phyloP scores from a whole-genome alignment of 1,140 invertebrate species.

The Xylocopa sonorina region DNA sequence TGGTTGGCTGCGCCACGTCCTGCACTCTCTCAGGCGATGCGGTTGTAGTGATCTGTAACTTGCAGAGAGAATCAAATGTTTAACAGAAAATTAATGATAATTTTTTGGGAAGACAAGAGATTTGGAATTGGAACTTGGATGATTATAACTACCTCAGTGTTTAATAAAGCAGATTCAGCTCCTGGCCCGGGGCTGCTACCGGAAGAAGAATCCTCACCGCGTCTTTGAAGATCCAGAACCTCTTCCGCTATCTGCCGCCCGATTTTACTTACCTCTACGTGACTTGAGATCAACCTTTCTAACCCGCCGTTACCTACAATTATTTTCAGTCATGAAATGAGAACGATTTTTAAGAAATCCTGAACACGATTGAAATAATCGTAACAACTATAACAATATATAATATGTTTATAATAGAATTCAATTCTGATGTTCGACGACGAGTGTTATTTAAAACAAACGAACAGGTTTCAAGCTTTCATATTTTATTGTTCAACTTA shows the following conservation, averaged over 20 bases:
- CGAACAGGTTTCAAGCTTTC: background rate
- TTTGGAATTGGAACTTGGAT: background rate
- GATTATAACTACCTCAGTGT: slow-evolving; percentile 70
- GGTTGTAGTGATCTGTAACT: slow-evolving; percentile 62
- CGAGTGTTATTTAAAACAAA: too few relatives aligned
- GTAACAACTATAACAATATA: background rate
- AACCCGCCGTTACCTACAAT: slow-evolving; percentile 83
- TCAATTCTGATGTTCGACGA: too few relatives aligned
- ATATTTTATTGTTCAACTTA: slow-evolving; percentile 1
- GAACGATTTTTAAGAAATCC: background rate
- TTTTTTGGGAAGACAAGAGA: background rate
- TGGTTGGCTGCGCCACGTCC: slow-evolving; percentile 65
- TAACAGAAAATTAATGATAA: background rate
- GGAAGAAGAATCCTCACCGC: slow-evolving; percentile 81
- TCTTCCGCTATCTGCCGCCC: slow-evolving; percentile 90
- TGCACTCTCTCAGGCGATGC: slow-evolving; percentile 69
- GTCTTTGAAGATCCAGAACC: slow-evolving; percentile 84
- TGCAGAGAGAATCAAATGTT: background rate
- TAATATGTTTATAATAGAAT: too few relatives aligned
- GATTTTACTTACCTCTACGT: slow-evolving; percentile 91
- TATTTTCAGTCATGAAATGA: background rate
- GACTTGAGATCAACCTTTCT: slow-evolving; percentile 87
- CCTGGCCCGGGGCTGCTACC: slow-evolving; percentile 80
- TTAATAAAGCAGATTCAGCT: slow-evolving; percentile 71
- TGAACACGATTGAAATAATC: too few relatives aligned